Percentiles rank a stretch among this genome's conserved stretches.
These are phyloP conservation scores for Saturnia pavonia DNA, from an alignment of 2,888 invertebrate species.

Conservation along the genomic window DNA sequence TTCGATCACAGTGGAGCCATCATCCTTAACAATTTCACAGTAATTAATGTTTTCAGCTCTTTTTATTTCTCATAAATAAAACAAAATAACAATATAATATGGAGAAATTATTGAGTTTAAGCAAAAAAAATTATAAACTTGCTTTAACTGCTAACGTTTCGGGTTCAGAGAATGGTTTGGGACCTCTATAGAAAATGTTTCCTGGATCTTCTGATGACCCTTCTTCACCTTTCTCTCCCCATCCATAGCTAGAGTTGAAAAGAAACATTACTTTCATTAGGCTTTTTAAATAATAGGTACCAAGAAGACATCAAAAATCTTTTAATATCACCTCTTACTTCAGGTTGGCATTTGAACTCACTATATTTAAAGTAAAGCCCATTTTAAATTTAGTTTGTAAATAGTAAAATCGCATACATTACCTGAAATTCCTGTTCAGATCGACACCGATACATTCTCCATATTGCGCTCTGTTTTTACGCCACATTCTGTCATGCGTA, in stretches of 20 bases:
- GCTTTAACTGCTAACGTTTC: conserved; percentile 86
- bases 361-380: not conserved
- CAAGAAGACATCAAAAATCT: not conserved
- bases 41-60: no score
- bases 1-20: no score
- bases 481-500: conserved; percentile 90
- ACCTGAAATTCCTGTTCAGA: conserved; percentile 93
- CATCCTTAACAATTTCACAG: no score
- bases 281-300: not conserved
- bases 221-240: conserved; percentile 92
- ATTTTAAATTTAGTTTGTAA: not conserved
- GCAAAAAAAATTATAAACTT: conserved; percentile 24
- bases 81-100: no score
- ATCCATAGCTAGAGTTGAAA: conserved; percentile 82
- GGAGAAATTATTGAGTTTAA: not conserved
- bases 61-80: no score
- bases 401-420: conserved; percentile 9
- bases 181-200: conserved; percentile 90
- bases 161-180: conserved; percentile 91
- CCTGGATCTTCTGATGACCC: conserved; percentile 93
- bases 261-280: conserved; percentile 20
- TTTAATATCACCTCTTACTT: not conserved
- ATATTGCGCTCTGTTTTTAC: conserved; percentile 85
- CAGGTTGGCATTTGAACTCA: not conserved
- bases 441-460: conserved; percentile 89